phyloP scores from a whole-genome alignment of 37 sponge, comb jelly and placozoan genomes.

The Aphrocallistes beatrix region DNA sequence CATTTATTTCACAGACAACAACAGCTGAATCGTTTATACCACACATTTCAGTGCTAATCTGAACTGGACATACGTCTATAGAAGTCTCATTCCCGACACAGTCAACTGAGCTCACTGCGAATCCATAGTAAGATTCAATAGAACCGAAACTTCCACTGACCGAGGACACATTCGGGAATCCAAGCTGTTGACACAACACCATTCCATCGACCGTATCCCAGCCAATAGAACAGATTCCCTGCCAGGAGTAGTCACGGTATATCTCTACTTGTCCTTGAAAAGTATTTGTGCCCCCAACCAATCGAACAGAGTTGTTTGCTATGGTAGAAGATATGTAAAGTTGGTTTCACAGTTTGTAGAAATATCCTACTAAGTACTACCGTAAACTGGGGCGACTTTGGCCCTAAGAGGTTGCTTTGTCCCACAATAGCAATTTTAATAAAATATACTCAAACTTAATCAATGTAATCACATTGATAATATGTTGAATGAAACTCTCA shows the following conservation, averaged over 20 bases:
- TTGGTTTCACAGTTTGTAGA: too few species aligned
- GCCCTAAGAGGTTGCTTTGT: too few species aligned
- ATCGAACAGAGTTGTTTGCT: neutral
- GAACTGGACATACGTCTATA: neutral
- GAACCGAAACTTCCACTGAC: neutral
- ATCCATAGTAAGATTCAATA: neutral
- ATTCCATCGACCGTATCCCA: constrained; percentile 13
- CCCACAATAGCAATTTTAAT: too few species aligned
- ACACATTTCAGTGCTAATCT: neutral
- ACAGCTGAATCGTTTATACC: neutral
- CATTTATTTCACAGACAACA: neutral
- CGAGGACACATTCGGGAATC: neutral
- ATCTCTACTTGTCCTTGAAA: constrained; percentile 22
- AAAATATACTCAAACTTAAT: too few species aligned
- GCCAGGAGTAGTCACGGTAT: constrained; percentile 13
- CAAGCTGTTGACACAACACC: constrained; percentile 27
- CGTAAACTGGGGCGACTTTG: too few species aligned
- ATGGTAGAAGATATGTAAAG: neutral
- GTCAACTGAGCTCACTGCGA: neutral
- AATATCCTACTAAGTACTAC: too few species aligned
- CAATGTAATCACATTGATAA: too few species aligned
- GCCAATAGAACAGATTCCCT: constrained; percentile 4
- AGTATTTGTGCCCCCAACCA: neutral
- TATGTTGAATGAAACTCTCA: too few species aligned
- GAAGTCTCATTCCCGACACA: neutral